phyloP scores from a whole-genome alignment of 1,140 invertebrate genomes.

The Achroia grisella region DNA sequence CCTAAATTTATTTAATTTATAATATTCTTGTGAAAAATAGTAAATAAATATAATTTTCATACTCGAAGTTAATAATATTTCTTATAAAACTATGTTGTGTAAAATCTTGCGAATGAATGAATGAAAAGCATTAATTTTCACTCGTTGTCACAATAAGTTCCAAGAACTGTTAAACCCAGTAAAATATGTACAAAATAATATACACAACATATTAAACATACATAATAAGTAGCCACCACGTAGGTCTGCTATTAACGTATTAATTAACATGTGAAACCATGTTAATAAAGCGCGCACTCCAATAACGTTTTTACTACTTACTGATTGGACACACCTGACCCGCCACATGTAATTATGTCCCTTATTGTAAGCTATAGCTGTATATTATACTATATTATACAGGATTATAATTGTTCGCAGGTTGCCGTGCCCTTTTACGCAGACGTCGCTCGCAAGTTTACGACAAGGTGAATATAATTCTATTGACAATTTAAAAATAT shows the following conservation, averaged over 20 bases:
- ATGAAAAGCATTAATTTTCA: too few relatives aligned
- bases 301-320: constrained; percentile 12
- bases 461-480: constrained; percentile 66
- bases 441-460: constrained; percentile 72
- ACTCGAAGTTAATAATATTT: too few relatives aligned
- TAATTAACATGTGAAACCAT: constrained; percentile 9
- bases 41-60: too few relatives aligned
- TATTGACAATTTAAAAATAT: too few relatives aligned
- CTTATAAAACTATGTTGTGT: too few relatives aligned
- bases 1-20: too few relatives aligned
- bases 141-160: too few relatives aligned
- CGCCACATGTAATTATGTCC: constrained; percentile 5
- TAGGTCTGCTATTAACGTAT: constrained; percentile 11
- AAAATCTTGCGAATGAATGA: too few relatives aligned
- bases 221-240: not conserved
- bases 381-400: not conserved
- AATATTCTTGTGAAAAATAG: too few relatives aligned
- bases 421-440: constrained; percentile 70
- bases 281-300: constrained; percentile 8
- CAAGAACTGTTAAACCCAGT: too few relatives aligned
- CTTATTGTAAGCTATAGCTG: constrained; percentile 6
- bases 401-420: constrained; percentile 45
- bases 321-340: constrained; percentile 19
- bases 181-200: not conserved
- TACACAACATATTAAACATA: too few relatives aligned